These are phyloP conservation scores for Limanda limanda DNA, from an alignment of 2,113 vertebrate genomes.

Conservation along the genomic window DNA sequence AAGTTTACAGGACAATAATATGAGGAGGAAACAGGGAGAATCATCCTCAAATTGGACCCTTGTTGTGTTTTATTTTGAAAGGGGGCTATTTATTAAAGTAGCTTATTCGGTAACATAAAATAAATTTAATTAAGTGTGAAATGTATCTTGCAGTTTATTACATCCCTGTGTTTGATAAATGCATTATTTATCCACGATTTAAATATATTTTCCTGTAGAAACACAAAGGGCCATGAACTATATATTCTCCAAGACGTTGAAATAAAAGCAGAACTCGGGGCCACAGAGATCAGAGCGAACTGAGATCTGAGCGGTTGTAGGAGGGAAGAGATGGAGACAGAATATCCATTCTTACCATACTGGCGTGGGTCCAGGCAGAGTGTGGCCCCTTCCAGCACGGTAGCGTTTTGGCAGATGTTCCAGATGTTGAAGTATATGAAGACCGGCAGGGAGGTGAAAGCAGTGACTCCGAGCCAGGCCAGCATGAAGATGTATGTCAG, in stretches of 20 bases:
- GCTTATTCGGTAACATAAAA: background rate
- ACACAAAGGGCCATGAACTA: too few relatives aligned
- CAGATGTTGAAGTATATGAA: conserved; percentile 99
- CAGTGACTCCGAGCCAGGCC: conserved; percentile 98
- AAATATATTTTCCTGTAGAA: too few relatives aligned
- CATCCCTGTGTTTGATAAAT: background rate
- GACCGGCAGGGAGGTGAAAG: conserved; percentile 96
- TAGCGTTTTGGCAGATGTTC: conserved; percentile 96
- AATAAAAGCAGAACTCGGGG: background rate
- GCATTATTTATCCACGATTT: background rate
- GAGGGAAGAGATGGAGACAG: background rate
- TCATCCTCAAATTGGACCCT: background rate
- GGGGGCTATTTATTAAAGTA: background rate
- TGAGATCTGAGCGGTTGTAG: background rate
- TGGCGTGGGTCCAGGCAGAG: conserved; percentile 97
- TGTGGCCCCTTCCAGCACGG: conserved; percentile 87
- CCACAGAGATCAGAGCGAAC: background rate
- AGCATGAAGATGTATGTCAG: conserved; percentile 99
- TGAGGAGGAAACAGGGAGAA: background rate
- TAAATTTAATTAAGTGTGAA: background rate
- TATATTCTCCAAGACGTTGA: too few relatives aligned
- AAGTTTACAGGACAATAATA: conserved; percentile 5
- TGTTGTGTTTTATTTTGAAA: background rate
- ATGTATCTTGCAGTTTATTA: background rate
- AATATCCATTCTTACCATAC: conserved; percentile 84